These are phyloP conservation scores for Phrynocephalus vlangalii DNA, from an alignment of 2,797 vertebrate genomes.

Conservation along the genomic window DNA sequence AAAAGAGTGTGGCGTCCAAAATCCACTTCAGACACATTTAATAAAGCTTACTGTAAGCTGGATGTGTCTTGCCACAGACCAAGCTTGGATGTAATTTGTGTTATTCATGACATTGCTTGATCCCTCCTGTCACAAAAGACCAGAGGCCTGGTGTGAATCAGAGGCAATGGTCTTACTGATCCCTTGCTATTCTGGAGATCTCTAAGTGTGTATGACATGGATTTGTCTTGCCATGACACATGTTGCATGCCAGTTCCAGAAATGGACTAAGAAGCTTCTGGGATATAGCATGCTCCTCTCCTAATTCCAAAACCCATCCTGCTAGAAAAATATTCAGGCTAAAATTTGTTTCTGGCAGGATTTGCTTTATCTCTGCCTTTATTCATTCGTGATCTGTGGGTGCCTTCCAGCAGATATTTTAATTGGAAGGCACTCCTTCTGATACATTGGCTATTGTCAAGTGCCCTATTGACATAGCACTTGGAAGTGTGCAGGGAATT, in stretches of 20 bases:
- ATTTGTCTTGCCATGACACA: neutral
- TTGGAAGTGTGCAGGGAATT: no score
- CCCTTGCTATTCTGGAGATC: neutral
- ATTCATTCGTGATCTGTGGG: neutral
- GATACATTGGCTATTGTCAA: no score
- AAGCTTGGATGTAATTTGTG: neutral
- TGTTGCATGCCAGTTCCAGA: neutral
- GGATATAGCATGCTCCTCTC: neutral
- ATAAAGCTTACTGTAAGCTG: no score
- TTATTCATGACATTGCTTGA: neutral
- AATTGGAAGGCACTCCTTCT: neutral
- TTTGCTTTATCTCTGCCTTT: neutral
- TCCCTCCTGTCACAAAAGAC: neutral
- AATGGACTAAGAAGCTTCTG: neutral
- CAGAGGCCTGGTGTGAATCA: neutral
- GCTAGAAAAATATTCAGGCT: neutral
- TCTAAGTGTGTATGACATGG: no score
- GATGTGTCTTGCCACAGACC: neutral
- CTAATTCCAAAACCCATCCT: neutral
- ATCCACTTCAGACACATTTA: neutral
- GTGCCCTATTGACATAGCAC: no score
- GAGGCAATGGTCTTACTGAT: neutral
- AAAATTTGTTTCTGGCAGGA: neutral
- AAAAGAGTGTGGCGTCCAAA: neutral
- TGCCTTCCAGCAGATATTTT: neutral